Evolutionary conservation across 2,113 vertebrate species (phyloP), one percentile per base, ranked within the genome.

Genomic region (Nannobrachium achirus): DNA sequence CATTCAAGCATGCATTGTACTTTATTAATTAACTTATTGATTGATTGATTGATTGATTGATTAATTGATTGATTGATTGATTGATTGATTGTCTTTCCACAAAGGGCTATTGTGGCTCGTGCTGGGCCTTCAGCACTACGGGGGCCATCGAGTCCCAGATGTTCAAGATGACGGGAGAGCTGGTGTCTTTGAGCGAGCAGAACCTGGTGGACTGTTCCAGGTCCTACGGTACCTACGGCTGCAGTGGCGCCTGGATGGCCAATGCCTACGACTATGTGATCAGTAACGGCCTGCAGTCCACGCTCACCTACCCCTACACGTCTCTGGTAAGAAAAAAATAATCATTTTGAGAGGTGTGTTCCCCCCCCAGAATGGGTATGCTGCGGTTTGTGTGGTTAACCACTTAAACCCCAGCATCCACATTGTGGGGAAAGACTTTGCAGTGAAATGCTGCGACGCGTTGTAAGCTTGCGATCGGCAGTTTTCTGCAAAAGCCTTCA

Each of bases 41-140:
- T 4, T 33, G 1, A 2, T 5, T 33, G 25, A 33, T 2, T 33
- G 25, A 33, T 33, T 33, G 25, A 1, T 33, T 33, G 1, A 33
- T 33, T 33, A 5, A 5, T 33, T 33, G 25, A 5, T 33, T 33
- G 25, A 5, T 33, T 33, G 25, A 45, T 7, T 20, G 7, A 44
- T 8, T 38, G 20, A 38, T 67, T 75, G 9, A 66, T 58, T 63
- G 1, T 2, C 25, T 69, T 9, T 78, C 8, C 33, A 59, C 48
- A 7, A 67, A 93, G 93, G 91, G 92, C 19, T 92, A 84, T 78
- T 94, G 93, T 78, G 92, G 93, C 39, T 94, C 92, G 0, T 94
- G 93, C 78, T 94, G 93, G 93, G 92, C 93, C 14, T 93, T 94
- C 76, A 94, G 93, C 85, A 93, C 93, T 38, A 94, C 92, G 0